Evolutionary conservation across 2,113 vertebrate genomes (phyloP), one percentile per base, ranked within the genome.

Genomic region (Poeciliopsis turrubarensis): DNA sequence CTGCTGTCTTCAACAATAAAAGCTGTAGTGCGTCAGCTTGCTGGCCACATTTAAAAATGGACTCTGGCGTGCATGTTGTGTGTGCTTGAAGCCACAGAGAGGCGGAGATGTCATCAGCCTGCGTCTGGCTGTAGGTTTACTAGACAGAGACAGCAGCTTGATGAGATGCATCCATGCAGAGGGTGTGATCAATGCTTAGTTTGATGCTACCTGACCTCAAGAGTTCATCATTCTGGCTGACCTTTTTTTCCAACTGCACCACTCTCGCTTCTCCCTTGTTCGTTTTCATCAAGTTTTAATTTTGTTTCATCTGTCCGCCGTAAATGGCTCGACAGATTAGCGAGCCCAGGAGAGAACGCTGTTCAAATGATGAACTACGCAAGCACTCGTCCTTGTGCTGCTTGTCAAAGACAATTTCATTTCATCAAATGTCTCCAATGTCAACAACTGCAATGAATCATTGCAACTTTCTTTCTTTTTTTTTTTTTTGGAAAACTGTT

Each of bases 171-270:
- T 89, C 86, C 70, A 76, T 92, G 74, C 76, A 44, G 75, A 15
- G 44, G 76, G 10, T 70, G 69, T 92, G 92, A 94, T 95, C 92
- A 89, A 89, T 92, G 84, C 78, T 85, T 60, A n/a, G 54, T 86
- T 86, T 92, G 82, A 91, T 91, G 82, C 77, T 64, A 27, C 73
- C 72, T 78, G 85, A 93, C 70, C 84, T 79, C n/a, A 89, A 67
- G 91, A 91, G 73, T 93, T 91, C 70, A 90, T 94, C 92, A 91
- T 91, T 79, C 86, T 14, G 39, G 26, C 65, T 89, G 86, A 92
- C 60, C 68, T 94, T 91, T 57, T 72, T 37, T 37, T 2, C 44
- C 76, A 1, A 0, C 76, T 79, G 61, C 25, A 78, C 84, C 65
- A 32, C 67, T 63, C 83, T 12, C 70, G 71, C 47, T 68, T 81